phyloP scores from a whole-genome alignment of 2,888 invertebrate genomes.

The Chydorus sphaericus region DNA sequence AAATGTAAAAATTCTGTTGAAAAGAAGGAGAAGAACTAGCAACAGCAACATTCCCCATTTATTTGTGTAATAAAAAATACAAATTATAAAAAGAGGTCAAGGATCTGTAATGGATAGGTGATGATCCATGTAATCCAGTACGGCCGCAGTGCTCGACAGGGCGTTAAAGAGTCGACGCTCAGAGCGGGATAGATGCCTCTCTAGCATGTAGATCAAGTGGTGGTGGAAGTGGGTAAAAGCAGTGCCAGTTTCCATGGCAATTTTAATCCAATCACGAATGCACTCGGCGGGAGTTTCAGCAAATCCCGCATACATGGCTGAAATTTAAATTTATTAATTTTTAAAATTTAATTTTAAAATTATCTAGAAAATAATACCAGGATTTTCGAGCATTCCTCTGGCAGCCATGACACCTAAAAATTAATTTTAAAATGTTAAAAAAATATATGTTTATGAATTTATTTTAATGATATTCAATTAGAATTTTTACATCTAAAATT shows the following conservation, averaged over 20 bases:
- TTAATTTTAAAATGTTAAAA: too few species aligned
- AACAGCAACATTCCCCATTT: too few species aligned
- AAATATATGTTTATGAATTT: too few species aligned
- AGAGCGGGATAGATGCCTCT: constrained; percentile 54
- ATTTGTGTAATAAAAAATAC: too few species aligned
- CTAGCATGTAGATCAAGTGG: constrained; percentile 91
- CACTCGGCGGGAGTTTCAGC: constrained; percentile 55
- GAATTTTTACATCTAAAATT: too few species aligned
- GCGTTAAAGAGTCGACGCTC: constrained; percentile 65
- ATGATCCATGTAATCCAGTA: constrained; percentile 48
- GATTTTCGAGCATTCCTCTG: constrained; percentile 76
- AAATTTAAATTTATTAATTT: too few species aligned
- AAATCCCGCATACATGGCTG: constrained; percentile 60
- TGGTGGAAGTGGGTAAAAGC: constrained; percentile 83
- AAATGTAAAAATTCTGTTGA: too few species aligned
- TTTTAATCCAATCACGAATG: constrained; percentile 63
- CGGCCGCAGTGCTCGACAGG: constrained; percentile 48
- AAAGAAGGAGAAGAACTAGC: too few species aligned
- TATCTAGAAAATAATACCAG: too few species aligned
- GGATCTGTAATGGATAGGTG: not conserved
- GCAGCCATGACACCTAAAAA: constrained; percentile 72
- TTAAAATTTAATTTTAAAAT: too few species aligned
- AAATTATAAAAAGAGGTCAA: too few species aligned
- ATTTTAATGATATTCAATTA: too few species aligned
- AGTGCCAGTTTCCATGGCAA: constrained; percentile 42